Evolutionary conservation across 2,888 invertebrate species (phyloP), one percentile per base, ranked within the genome.

Genomic region (Drosophila acutilabella): DNA sequence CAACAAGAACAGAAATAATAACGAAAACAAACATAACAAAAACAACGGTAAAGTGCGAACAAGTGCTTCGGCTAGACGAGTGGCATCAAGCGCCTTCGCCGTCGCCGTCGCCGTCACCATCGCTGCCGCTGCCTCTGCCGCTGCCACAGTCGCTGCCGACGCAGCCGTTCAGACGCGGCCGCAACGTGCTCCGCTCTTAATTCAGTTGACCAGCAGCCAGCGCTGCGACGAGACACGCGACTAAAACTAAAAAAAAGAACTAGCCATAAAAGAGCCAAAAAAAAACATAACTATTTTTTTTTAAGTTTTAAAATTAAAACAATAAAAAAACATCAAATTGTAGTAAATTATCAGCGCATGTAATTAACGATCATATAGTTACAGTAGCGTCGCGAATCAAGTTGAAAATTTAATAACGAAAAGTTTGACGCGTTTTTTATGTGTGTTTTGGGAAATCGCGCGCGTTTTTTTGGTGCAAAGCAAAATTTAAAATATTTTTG

Each of bases 131-230:
- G 48, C 40, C 51, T 54, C 53, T 44, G 47, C 6, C 36, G 64
- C 47, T 18, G 23, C 23, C 23, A 8, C 30, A 30, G 30, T 30
- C 33, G 54, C 47, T 40, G 56, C 33, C 51, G 40, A 18, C 41
- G 51, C 18, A 51, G 71, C 54, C 67, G 60, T 54, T 40, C 61
- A 64, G 78, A 53, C 71, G 79, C 67, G 74, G 71, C 58, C 64
- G 64, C 70, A 74, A 72, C 65, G 71, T 81, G 85, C 75, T 80
- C 74, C 88, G 80, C 88, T 89, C 87, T 88, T 89, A 83, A 89
- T 85, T 90, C 82, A 90, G 89, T 90, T 89, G 89, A 90, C 89
- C 89, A 89, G 89, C 89, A 90, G 80, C 86, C 86, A 81, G 74
- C 78, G 81, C 80, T 78, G 79, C 81, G 78, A 80, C 77, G 81